phyloP scores from a whole-genome alignment of 2,113 vertebrate species.

The Oreochromis spilurus region DNA sequence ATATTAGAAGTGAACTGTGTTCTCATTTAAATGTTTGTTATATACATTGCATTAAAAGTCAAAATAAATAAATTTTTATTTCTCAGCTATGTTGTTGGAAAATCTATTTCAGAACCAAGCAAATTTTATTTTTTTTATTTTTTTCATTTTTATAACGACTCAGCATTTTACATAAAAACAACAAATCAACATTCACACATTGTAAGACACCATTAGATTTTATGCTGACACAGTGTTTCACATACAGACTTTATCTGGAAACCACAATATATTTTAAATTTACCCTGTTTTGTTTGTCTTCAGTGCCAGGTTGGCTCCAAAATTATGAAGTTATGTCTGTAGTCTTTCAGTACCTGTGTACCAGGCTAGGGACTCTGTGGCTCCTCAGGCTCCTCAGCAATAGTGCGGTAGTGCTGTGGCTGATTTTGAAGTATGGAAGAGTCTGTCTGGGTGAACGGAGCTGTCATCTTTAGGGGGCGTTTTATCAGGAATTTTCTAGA shows the following conservation, averaged over 20 bases:
- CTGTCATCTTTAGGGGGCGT: conserved; percentile 10
- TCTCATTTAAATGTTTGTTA: background rate
- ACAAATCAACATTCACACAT: background rate
- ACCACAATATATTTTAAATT: background rate
- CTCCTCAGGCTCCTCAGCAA: conserved; percentile 34
- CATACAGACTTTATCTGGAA: background rate
- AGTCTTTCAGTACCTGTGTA: background rate
- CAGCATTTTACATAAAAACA: background rate
- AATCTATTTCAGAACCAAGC: background rate
- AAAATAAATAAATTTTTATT: background rate
- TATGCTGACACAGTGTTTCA: background rate
- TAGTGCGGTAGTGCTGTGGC: conserved; percentile 66
- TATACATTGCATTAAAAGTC: background rate
- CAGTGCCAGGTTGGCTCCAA: background rate
- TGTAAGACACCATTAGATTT: background rate
- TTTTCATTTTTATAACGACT: background rate
- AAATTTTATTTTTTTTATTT: background rate
- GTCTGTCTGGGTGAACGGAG: conserved; percentile 40
- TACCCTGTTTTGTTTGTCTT: background rate
- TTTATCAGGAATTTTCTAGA: conserved; percentile 75
- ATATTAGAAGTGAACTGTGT: background rate
- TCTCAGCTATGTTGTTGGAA: background rate
- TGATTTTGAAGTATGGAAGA: conserved; percentile 45
- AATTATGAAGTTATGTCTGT: background rate
- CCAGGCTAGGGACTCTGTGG: background rate